Conservation (phyloP, 2,888 invertebrate genomes). For the Allophyes oxyacanthae region DNA sequence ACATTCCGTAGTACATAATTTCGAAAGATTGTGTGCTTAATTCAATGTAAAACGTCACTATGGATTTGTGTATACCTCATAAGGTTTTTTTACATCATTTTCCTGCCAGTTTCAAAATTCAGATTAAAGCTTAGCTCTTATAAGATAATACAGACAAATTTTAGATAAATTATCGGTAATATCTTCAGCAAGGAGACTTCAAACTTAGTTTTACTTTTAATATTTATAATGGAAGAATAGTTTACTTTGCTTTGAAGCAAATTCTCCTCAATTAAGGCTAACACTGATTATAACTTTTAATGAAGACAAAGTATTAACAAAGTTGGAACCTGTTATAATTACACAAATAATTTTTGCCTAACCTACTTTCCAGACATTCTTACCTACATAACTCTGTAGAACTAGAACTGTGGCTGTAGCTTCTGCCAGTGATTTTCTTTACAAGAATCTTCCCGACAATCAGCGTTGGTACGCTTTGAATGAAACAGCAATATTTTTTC, state of each 20-base stretch:
- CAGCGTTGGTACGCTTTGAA: slow-evolving; percentile 60
- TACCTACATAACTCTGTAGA: slow-evolving; percentile 23
- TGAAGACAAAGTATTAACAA: slow-evolving; percentile 19
- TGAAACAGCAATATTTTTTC: slow-evolving; percentile 57
- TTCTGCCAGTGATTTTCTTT: slow-evolving; percentile 54
- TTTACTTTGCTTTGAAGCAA: slow-evolving; percentile 23
- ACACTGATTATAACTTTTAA: slow-evolving; percentile 40
- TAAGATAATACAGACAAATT: too few relatives aligned
- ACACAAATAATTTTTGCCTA: slow-evolving; percentile 14
- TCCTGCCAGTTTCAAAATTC: too few relatives aligned
- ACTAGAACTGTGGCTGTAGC: slow-evolving; percentile 36
- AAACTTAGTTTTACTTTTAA: slow-evolving; percentile 4
- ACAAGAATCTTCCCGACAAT: slow-evolving; percentile 57
- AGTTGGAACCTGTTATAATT: slow-evolving; percentile 21
- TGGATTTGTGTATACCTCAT: too few relatives aligned
- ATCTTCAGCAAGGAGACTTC: background rate
- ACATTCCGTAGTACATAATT: too few relatives aligned
- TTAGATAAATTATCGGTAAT: background rate
- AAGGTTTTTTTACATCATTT: too few relatives aligned
- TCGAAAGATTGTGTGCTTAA: too few relatives aligned
- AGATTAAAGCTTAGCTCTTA: too few relatives aligned
- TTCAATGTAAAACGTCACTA: too few relatives aligned
- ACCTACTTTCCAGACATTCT: slow-evolving; percentile 21
- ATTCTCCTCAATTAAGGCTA: slow-evolving; percentile 7
- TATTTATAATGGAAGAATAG: background rate